These are phyloP conservation scores for Cheiracanthium punctorium DNA, from an alignment of 2,888 invertebrate species.

Conservation along the genomic window DNA sequence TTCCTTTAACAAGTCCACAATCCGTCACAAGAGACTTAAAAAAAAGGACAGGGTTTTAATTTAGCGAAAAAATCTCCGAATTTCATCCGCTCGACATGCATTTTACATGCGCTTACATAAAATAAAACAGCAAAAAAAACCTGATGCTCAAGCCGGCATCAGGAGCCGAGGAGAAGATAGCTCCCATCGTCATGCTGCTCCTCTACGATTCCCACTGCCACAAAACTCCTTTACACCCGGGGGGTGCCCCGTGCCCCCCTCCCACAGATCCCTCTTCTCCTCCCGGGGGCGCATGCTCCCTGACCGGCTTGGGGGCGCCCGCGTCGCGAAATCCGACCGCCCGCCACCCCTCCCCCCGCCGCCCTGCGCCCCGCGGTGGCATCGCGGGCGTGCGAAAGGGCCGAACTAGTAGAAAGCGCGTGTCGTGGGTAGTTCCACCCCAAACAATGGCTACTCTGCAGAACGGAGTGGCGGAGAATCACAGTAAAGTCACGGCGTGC, in stretches of 20 bases:
- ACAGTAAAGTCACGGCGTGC: conserved; percentile 6
- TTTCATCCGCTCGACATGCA: too few relatives aligned
- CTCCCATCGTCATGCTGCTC: not conserved
- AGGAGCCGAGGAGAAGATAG: not conserved
- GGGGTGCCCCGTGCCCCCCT: not conserved
- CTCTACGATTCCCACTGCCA: not conserved
- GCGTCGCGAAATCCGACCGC: conserved; percentile 1
- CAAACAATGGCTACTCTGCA: conserved; percentile 71
- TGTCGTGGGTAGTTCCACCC: conserved; percentile 37
- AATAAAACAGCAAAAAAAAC: too few relatives aligned
- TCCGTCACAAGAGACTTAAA: too few relatives aligned
- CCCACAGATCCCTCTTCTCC: too few relatives aligned
- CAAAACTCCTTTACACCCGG: conserved; percentile 9
- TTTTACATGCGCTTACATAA: too few relatives aligned
- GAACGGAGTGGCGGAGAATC: conserved; percentile 65
- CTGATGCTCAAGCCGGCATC: conserved; percentile 2
- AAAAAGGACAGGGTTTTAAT: too few relatives aligned
- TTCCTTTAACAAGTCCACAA: too few relatives aligned
- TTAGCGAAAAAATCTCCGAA: too few relatives aligned
- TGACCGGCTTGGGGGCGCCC: conserved; percentile 17
- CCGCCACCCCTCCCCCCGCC: conserved; percentile 22
- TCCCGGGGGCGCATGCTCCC: conserved; percentile 32
- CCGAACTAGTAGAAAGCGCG: not conserved
- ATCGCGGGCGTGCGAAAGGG: conserved; percentile 35
- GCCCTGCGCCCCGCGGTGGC: conserved; percentile 44